Base-by-base conservation (phyloP, 2,797 vertebrate species). In the Potorous gilbertii region DNA sequence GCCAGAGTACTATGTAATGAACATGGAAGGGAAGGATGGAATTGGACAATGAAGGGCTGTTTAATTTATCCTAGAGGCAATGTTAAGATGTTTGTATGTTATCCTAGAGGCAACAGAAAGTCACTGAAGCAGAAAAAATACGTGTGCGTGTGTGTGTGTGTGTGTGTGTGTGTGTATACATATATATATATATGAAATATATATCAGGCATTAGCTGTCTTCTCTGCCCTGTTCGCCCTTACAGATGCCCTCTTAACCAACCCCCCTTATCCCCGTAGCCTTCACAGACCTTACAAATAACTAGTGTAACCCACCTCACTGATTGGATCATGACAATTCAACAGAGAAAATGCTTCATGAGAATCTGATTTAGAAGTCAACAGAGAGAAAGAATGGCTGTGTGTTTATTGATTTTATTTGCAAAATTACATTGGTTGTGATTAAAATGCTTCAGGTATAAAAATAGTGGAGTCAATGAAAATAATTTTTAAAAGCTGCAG, bases 371-470 rank as follows among this genome's bases (percentile, higher is more conserved):
- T 16, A 93, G n/a, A 94, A 92, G 55, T 92, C 56, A 89, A 18
- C 9, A 92, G 11, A 91, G 94, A 94, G 29, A 93, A 40, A 91
- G 91, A 95, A 92, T 50, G 9, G 0, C 12, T 93, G 90, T 89
- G 0, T 66, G 50, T 5, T 54, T 87, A 40, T 56, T 93, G 50
- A 55, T n/a, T 66, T 62, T 94, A 87, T 90, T 18, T 93, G 46
- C 40, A 40, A 11, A 6, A 87, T 92, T 40, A 94, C 12, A 93
- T 4, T 62, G 6, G 56, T 94, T 1, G 59, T 91, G 24, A 94
- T 92, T 93, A 93, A 95, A 97, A 96, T 92, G 29, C 29, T 14
- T 90, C 55, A 10, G 89, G 91, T 90, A 34, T 46, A 46, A 81
- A 40, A 94, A 56, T 90, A 94, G 14, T 40, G 29, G 46, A 54